Conservation (phyloP, 1,140 invertebrate species). For the Panagrolaimus sp. region DNA sequence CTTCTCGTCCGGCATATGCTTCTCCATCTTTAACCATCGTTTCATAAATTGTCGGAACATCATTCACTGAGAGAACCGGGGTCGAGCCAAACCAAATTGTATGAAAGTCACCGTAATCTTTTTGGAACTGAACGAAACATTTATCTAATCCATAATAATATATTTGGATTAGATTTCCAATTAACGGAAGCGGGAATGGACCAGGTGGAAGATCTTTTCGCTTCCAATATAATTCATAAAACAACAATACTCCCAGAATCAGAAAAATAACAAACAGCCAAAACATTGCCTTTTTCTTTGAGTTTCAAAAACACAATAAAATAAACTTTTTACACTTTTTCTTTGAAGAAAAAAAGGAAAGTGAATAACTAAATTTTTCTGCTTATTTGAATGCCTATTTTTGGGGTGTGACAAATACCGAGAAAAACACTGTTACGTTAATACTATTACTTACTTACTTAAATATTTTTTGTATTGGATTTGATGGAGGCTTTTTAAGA, state of each 20-base stretch:
- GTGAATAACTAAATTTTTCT: no score
- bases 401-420: no score
- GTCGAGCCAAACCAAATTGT: not conserved
- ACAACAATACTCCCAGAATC: not conserved
- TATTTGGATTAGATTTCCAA: not conserved
- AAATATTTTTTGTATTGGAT: no score
- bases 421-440: no score
- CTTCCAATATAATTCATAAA: conserved; percentile 9
- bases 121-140: not conserved
- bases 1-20: not conserved
- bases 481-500: no score
- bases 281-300: no score
- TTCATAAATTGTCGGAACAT: not conserved
- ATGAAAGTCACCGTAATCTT: not conserved
- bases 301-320: no score
- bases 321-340: no score
- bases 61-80: not conserved
- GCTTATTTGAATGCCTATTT: no score
- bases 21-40: not conserved
- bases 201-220: not conserved
- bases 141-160: not conserved
- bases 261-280: not conserved
- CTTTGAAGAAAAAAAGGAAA: no score
- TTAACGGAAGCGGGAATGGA: not conserved
- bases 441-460: no score